These are phyloP conservation scores for Apamea epomidion DNA, from an alignment of 2,888 invertebrate species.

Conservation along the genomic window DNA sequence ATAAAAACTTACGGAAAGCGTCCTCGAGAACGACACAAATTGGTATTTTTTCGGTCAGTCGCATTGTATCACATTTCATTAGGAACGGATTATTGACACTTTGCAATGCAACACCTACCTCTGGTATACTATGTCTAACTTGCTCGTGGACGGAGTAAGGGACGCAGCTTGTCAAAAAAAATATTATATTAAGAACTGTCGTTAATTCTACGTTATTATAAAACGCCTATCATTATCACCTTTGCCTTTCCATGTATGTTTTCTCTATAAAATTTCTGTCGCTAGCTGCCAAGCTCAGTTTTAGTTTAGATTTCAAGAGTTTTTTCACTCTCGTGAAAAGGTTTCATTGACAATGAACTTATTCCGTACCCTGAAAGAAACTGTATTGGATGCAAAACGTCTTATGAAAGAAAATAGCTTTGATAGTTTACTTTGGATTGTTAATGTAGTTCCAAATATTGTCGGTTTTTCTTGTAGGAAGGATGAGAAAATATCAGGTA, in stretches of 20 bases:
- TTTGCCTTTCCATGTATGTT: not conserved
- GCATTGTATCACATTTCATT: not conserved
- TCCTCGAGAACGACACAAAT: not conserved
- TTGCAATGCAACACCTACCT: not conserved
- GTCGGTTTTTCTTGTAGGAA: slow-evolving; percentile 75
- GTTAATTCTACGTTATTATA: slow-evolving; percentile 40
- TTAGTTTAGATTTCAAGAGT: not conserved
- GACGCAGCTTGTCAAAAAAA: not conserved
- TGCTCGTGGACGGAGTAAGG: not conserved
- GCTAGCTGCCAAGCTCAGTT: not conserved
- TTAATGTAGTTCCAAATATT: slow-evolving; percentile 75
- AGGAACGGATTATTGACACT: not conserved
- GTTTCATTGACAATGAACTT: slow-evolving; percentile 55
- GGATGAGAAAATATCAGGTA: slow-evolving; percentile 71
- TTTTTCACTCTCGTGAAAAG: not conserved
- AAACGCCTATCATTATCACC: slow-evolving; percentile 22
- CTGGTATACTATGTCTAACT: not conserved
- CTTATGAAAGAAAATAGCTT: slow-evolving; percentile 70
- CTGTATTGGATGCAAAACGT: slow-evolving; percentile 58
- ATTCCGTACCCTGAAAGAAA: slow-evolving; percentile 51
- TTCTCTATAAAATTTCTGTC: not conserved
- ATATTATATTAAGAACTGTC: not conserved
- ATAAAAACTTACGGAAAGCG: not conserved
- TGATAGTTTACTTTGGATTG: slow-evolving; percentile 76
- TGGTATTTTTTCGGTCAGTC: not conserved